Base-by-base conservation (phyloP, 1,140 invertebrate genomes). In the Plodia interpunctella region DNA sequence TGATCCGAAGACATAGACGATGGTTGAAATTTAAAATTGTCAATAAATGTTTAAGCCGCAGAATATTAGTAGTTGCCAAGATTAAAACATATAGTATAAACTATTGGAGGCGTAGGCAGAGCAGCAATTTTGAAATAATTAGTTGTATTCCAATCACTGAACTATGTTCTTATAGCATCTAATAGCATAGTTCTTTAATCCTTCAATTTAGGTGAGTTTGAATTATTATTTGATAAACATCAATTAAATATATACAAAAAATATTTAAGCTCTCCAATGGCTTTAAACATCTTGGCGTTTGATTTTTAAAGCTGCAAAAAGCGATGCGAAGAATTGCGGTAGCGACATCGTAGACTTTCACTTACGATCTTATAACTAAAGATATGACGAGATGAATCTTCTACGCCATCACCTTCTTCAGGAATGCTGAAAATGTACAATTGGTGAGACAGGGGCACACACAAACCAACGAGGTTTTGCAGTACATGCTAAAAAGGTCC, bases 371-470 rank as follows among this genome's bases (percentile, higher is more conserved):
- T 90, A 90, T 80, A 83, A 87, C 88, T 91, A 91, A 88, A 85
- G 80, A 84, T 84, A 83, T 80, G 82, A 87, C 74, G 80, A 75
- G 68, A 72, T 66, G 76, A 69, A 75, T 85, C 88, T 90, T 90
- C 91, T 93, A 92, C 85, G 83, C 90, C 93, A 94, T 93, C 88
- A 94, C 90, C 91, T 93, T 94, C 92, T 94, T 94, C 91, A 94
- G 91, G 92, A 94, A 94, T 82, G 93, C 93, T 94, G 92, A 69
- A 93, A 93, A 91, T 79, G 90, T 67, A 90, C 59, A 81, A 87
- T 57, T 70, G 78, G 68, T 88, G 78, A 85, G 63, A 79, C 60
- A 74, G 60, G 70, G 75, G 70, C 61, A 62, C 66, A 80, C 68
- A 78, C 79, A 75, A 70, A 78, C 77, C 13, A 44, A 71, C 66